These are phyloP conservation scores for Fabriciana adippe DNA, from an alignment of 2,888 invertebrate genomes.

Conservation along the genomic window DNA sequence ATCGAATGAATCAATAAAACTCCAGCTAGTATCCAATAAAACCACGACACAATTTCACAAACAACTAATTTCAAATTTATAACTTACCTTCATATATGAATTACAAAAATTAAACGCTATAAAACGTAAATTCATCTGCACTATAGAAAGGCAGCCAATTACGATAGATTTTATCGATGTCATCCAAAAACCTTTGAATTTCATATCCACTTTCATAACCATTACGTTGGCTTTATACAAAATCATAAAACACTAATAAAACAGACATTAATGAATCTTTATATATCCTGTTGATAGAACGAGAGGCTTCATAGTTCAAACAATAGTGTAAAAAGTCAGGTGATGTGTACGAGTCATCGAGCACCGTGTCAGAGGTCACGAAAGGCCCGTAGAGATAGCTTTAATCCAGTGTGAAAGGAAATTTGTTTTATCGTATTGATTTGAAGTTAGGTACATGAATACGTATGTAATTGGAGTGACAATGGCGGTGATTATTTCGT, in stretches of 20 bases:
- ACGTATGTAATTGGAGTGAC: slow-evolving; percentile 34
- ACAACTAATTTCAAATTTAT: slow-evolving; percentile 6
- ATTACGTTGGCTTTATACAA: slow-evolving; percentile 28
- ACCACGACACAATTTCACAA: slow-evolving; percentile 6
- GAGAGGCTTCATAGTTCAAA: slow-evolving; percentile 57
- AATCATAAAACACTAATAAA: slow-evolving; percentile 17
- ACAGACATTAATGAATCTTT: slow-evolving; percentile 38
- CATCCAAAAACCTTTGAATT: slow-evolving; percentile 1
- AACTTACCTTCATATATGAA: neutral
- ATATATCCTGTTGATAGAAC: slow-evolving; percentile 43
- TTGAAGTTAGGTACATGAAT: slow-evolving; percentile 42
- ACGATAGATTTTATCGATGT: slow-evolving; percentile 4
- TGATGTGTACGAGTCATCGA: slow-evolving; percentile 68
- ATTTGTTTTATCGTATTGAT: slow-evolving; percentile 49
- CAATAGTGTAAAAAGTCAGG: slow-evolving; percentile 70
- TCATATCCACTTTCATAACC: slow-evolving; percentile 19
- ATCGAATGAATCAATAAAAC: neutral
- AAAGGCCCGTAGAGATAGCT: slow-evolving; percentile 56
- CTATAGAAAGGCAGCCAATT: slow-evolving; percentile 4
- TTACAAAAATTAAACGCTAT: slow-evolving; percentile 6
- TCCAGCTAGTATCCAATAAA: neutral
- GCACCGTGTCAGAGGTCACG: slow-evolving; percentile 57
- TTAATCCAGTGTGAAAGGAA: slow-evolving; percentile 55
- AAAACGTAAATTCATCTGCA: slow-evolving; percentile 6
- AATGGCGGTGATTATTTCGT: slow-evolving; percentile 23